These are phyloP conservation scores for Acrobasis repandana DNA, from an alignment of 2,888 invertebrate genomes.

Conservation along the genomic window DNA sequence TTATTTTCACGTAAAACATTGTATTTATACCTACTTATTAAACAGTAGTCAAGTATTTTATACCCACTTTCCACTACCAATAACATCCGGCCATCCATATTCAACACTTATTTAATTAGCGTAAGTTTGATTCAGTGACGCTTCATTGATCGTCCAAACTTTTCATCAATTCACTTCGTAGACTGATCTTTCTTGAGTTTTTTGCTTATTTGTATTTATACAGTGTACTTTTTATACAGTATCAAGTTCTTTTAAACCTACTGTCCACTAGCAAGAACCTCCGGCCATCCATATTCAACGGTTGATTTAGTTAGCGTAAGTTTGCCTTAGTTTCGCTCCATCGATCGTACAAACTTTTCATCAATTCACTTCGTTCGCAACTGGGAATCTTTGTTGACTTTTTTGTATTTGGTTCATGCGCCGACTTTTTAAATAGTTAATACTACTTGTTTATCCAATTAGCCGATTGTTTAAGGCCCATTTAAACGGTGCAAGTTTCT, in stretches of 20 bases:
- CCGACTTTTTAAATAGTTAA: no score
- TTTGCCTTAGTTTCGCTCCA: neutral
- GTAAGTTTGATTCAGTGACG: neutral
- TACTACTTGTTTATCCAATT: no score
- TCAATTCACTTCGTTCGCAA: neutral
- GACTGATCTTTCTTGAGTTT: no score
- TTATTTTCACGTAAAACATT: no score
- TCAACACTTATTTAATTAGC: conserved; percentile 11
- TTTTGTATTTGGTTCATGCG: neutral
- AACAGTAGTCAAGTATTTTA: no score
- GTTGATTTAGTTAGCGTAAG: conserved; percentile 9
- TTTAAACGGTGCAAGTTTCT: no score
- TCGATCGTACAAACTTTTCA: conserved; percentile 2
- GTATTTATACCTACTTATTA: no score
- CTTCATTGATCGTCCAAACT: conserved; percentile 2
- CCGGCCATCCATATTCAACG: conserved; percentile 8
- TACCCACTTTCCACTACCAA: neutral
- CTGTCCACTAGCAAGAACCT: neutral
- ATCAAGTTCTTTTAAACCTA: no score
- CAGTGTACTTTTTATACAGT: no score
- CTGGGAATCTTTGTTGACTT: no score
- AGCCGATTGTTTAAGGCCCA: no score
- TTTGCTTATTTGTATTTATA: no score
- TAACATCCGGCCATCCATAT: neutral
- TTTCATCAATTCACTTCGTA: neutral